These are phyloP conservation scores for Bugulina stolonifera DNA, from an alignment of 2,888 invertebrate species.

Conservation along the genomic window DNA sequence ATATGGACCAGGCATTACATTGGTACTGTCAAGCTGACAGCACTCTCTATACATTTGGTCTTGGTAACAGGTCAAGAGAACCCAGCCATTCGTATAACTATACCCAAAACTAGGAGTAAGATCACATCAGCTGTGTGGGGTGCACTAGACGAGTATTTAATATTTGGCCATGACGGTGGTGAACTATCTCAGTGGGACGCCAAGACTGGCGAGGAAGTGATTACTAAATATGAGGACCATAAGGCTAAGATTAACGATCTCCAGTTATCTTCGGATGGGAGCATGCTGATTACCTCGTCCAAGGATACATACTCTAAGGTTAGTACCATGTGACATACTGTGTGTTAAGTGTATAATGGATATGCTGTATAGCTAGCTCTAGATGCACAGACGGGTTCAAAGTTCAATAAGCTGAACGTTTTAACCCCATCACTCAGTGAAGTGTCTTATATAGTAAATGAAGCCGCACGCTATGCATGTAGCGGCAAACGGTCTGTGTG, in stretches of 20 bases:
- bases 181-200: conserved; percentile 88
- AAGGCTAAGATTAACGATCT: conserved; percentile 86
- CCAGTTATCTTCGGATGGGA: conserved; percentile 85
- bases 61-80: conserved; percentile 59
- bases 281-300: conserved; percentile 94
- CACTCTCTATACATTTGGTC: too few species aligned
- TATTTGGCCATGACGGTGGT: conserved; percentile 78
- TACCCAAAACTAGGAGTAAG: conserved; percentile 65
- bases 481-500: too few species aligned
- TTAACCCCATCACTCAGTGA: too few species aligned
- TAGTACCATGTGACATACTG: too few species aligned
- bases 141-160: conserved; percentile 64
- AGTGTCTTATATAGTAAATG: too few species aligned
- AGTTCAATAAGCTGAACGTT: too few species aligned
- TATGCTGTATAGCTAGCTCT: too few species aligned
- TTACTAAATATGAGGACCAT: conserved; percentile 62
- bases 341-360: too few species aligned
- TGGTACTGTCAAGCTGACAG: too few species aligned
- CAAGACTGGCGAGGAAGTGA: conserved; percentile 31
- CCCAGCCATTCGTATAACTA: conserved; percentile 72
- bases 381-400: too few species aligned
- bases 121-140: conserved; percentile 93
- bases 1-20: too few species aligned
- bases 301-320: conserved; percentile 90
- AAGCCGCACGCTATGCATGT: too few species aligned